Evolutionary conservation across 2,888 invertebrate species (phyloP), one percentile per base, ranked within the genome.

Genomic region (Deilephila elpenor): DNA sequence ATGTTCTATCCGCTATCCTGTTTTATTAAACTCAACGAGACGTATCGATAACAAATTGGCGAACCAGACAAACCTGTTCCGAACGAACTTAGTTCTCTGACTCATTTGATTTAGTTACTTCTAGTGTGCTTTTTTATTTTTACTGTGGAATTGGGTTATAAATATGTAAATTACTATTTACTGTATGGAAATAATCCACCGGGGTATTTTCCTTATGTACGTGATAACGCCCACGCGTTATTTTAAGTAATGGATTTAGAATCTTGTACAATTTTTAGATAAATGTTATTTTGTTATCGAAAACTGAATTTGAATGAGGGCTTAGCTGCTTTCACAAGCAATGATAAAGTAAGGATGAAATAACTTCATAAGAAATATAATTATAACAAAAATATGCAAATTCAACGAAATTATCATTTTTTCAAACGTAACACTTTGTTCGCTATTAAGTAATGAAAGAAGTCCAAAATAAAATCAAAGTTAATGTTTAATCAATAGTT

Each of bases 11-110:
- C 25, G 67, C 60, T 44, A 70, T 60, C 70, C 29, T 32, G 44
- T 44, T 78, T 76, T 75, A 76, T 77, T 77, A 74, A 71, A 78
- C 70, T 73, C 75, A 78, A 75, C 74, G 76, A 78, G 75, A 82
- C 74, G 77, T 79, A 82, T 82, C 78, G 76, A 79, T 83, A 79
- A 78, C 79, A 78, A 83, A 82, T 82, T 79, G 80, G 75, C 77
- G 78, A 84, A 88, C 88, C 80, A 81, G 87, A 78, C 80, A 81
- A 84, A 88, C 88, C 83, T 80, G 88, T 88, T 87, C 77, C 72
- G 74, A 75, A 77, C 79, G 70, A 78, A 79, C 78, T 82, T 82
- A 76, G 81, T 77, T 81, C 80, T 78, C 80, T 83, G 84, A 86
- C 79, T 82, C 86, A 86, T 83, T 82, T 79, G 77, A 83, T 84